These are phyloP conservation scores for Leontocebus nigricollis DNA, from an alignment of 2,797 vertebrate species.

Conservation along the genomic window DNA sequence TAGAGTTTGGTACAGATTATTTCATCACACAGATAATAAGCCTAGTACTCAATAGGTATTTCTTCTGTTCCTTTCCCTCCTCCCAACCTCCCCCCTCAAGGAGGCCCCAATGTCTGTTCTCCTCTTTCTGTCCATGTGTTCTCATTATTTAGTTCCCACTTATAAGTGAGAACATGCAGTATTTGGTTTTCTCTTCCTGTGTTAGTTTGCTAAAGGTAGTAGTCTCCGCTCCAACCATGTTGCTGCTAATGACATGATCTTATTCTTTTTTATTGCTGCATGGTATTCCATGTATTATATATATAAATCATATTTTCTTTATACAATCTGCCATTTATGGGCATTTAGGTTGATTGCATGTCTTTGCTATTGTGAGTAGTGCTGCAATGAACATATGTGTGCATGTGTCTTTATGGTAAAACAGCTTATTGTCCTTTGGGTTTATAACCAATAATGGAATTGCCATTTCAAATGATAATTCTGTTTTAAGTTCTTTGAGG, in stretches of 20 bases:
- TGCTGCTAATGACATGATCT: neutral
- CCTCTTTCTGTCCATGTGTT: neutral
- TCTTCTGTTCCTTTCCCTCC: neutral
- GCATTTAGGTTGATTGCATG: neutral
- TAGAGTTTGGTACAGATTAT: neutral
- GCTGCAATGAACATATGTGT: neutral
- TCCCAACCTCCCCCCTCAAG: neutral
- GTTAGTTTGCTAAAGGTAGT: too few species aligned
- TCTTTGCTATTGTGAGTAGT: neutral
- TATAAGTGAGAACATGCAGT: neutral
- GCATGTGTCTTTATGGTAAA: neutral
- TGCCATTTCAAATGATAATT: neutral
- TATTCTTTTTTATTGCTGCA: neutral
- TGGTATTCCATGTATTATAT: neutral
- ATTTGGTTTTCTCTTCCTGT: too few species aligned
- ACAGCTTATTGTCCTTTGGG: neutral
- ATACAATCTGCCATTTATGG: neutral
- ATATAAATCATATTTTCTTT: neutral
- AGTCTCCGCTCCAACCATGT: too few species aligned
- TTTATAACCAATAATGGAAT: neutral
- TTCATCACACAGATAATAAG: neutral
- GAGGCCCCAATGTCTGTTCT: neutral
- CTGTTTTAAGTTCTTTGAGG: neutral
- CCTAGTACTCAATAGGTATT: neutral
- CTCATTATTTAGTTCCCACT: neutral